These are phyloP conservation scores for Tetrao urogallus DNA, from an alignment of 2,113 vertebrate species.

Conservation along the genomic window DNA sequence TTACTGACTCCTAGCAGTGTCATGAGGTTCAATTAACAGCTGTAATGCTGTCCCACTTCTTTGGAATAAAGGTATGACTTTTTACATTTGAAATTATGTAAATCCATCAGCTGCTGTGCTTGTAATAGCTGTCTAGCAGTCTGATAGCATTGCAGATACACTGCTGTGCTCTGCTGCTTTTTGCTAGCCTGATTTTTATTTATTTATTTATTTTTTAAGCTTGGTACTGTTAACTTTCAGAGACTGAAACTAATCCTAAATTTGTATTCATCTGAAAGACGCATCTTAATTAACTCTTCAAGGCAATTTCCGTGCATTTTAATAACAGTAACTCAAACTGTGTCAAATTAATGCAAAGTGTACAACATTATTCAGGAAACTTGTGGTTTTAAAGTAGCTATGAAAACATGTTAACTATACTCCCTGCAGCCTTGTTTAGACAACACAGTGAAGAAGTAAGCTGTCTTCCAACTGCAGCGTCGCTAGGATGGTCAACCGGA, in stretches of 20 bases:
- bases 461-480: neutral
- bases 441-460: neutral
- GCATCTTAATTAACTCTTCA: neutral
- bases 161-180: constrained; percentile 45
- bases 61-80: constrained; percentile 47
- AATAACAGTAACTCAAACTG: neutral
- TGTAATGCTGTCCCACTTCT: constrained; percentile 30
- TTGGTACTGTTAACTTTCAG: neutral
- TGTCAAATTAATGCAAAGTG: neutral
- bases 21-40: constrained; percentile 49
- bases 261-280: neutral
- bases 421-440: neutral
- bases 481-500: neutral
- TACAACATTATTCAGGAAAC: neutral
- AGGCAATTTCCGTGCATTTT: neutral
- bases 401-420: neutral
- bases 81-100: constrained; percentile 35
- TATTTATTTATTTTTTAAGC: neutral
- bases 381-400: neutral
- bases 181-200: neutral
- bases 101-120: constrained; percentile 32
- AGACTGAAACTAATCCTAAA: neutral
- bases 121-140: constrained; percentile 38
- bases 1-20: constrained; percentile 36
- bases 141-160: constrained; percentile 36